Percentiles rank a stretch among this genome's conserved stretches.
phyloP scores from a whole-genome alignment of 2,113 vertebrate species.

The Hemichromis elongatus region DNA sequence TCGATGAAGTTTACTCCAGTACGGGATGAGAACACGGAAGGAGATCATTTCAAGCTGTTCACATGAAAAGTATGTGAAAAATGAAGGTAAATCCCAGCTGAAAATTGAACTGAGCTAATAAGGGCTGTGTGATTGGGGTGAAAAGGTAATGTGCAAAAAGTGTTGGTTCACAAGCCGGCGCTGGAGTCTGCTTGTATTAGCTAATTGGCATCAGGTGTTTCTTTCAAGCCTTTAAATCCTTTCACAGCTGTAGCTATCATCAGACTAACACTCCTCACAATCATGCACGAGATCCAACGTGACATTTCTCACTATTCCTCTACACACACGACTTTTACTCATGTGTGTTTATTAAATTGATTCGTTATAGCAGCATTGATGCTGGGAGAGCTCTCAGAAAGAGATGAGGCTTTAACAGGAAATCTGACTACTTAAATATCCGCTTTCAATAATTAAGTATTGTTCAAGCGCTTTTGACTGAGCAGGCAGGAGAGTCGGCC shows the following conservation, averaged over 20 bases:
- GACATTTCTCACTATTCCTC: background rate
- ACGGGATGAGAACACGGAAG: background rate
- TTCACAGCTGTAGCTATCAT: background rate
- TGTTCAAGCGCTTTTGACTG: background rate
- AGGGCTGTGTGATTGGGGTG: background rate
- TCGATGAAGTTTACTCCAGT: background rate
- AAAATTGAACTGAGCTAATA: background rate
- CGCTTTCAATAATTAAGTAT: background rate
- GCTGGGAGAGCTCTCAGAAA: background rate
- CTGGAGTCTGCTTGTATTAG: background rate
- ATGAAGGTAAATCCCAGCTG: background rate
- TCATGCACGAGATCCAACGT: background rate
- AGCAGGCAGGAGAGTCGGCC: background rate
- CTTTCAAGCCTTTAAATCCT: background rate
- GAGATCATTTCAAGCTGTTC: background rate
- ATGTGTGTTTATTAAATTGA: background rate
- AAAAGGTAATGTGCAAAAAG: background rate
- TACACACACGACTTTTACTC: background rate
- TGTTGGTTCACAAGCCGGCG: background rate
- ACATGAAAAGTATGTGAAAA: background rate
- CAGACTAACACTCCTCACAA: background rate
- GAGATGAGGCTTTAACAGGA: background rate
- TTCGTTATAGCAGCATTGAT: background rate
- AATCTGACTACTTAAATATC: background rate
- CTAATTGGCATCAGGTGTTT: background rate